A percentile compares a stretch with the other conserved stretches of the same genome.
Conservation (phyloP, 1,140 invertebrate genomes). For the Venustaconcha ellipsiformis region DNA sequence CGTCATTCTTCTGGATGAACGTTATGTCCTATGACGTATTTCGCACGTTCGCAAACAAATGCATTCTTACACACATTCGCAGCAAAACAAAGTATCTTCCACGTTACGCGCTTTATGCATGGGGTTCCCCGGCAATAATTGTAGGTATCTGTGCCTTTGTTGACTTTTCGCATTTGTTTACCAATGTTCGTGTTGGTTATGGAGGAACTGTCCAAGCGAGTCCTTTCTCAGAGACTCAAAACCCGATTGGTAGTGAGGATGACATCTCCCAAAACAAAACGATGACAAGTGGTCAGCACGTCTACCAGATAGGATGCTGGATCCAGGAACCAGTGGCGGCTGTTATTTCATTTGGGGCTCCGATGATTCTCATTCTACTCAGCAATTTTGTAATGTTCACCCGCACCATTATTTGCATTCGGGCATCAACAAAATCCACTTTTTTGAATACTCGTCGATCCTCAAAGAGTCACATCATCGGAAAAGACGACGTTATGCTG, state of each 20-base stretch:
- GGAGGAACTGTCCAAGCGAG: conserved; percentile 23
- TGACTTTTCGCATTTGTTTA: conserved; percentile 67
- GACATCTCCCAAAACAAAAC: background rate
- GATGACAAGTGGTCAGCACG: background rate
- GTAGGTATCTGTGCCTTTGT: conserved; percentile 69
- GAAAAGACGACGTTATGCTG: conserved; percentile 70
- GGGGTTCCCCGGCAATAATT: conserved; percentile 71
- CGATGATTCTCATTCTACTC: conserved; percentile 63
- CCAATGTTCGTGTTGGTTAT: conserved; percentile 49
- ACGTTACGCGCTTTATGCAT: conserved; percentile 73
- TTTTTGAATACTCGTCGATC: conserved; percentile 39
- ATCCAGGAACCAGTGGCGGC: conserved; percentile 64
- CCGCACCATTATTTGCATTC: conserved; percentile 71
- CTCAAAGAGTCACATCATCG: conserved; percentile 46
- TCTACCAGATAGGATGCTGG: conserved; percentile 68
- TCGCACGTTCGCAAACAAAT: conserved; percentile 73
- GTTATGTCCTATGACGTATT: conserved; percentile 75
- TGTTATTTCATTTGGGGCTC: conserved; percentile 65
- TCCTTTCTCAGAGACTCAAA: background rate
- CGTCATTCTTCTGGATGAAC: conserved; percentile 76
- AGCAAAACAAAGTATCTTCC: conserved; percentile 66
- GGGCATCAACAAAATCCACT: conserved; percentile 62
- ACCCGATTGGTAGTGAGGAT: background rate
- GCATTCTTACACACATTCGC: conserved; percentile 40
- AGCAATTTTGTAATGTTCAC: conserved; percentile 65